These are phyloP conservation scores for Caerostris darwini DNA, from an alignment of 1,140 invertebrate species.

Conservation along the genomic window DNA sequence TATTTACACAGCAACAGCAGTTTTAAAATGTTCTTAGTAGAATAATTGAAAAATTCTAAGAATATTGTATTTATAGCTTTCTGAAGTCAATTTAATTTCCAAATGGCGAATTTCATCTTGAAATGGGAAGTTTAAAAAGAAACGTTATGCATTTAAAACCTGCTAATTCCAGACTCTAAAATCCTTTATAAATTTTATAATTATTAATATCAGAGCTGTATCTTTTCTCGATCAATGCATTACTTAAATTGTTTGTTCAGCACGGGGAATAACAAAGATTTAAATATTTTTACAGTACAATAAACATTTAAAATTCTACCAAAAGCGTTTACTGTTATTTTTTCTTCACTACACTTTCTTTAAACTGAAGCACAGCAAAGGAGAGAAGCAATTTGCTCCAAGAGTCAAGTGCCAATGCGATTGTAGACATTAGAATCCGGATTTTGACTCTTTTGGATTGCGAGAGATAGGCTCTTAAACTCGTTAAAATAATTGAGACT, in stretches of 20 bases:
- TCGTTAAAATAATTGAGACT: conserved; percentile 69
- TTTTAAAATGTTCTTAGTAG: background rate
- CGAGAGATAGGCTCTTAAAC: background rate
- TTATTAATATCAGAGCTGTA: background rate
- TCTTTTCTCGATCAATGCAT: background rate
- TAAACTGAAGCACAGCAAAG: too few species aligned
- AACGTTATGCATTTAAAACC: background rate
- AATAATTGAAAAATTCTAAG: background rate
- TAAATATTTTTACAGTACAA: background rate
- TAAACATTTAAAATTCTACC: conserved; percentile 14
- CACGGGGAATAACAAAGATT: background rate
- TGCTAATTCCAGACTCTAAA: background rate
- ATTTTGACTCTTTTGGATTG: background rate
- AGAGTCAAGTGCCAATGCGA: conserved; percentile 22
- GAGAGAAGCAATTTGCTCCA: background rate
- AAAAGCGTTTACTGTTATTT: background rate
- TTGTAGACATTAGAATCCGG: conserved; percentile 23
- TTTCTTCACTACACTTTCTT: background rate
- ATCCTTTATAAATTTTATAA: background rate
- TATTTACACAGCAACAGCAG: too few species aligned
- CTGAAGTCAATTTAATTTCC: background rate
- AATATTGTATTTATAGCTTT: background rate
- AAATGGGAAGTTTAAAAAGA: background rate
- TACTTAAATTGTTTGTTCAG: background rate
- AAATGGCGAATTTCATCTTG: background rate